Base-by-base conservation (phyloP, 2,888 invertebrate species). In the Cephus spinipes region DNA sequence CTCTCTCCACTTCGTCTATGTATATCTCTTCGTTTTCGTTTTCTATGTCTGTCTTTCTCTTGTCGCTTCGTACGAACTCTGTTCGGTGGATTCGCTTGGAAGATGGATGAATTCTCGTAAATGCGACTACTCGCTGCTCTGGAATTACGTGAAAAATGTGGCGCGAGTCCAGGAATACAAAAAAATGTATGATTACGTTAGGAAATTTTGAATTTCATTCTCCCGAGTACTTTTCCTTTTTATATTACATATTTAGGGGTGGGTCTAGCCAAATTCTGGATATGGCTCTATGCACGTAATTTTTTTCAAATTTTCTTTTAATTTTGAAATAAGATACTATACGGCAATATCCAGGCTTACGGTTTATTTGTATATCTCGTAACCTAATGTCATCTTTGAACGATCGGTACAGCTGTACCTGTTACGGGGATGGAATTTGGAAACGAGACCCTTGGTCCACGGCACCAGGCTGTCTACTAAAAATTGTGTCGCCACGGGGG, bases 111-210 rank as follows among this genome's bases (percentile, higher is more conserved):
- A 71, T 69, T 68, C 36, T 36, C 55, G 55, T 55, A 55, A 55
- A 55, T 55, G 55, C 55, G 55, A 55, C 55, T 12, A 30, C 12
- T 71, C 71, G 71, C 23, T 33, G 30, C 30, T 35, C 12, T 31
- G 30, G 23, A n/a, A n/a, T 71, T 30, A 31, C 71, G 71, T 82
- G 84, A 82, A 84, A 87, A 88, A 89, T 82, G 84, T 88, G 88
- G 88, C 89, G 83, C 78, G 78, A 69, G 81, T 86, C 88, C 88
- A 88, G 82, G 76, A 77, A 81, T 80, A 4, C 1, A 23, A 55
- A 55, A 55, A 55, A 55, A 40, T 12, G 2, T 23, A 55, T 23
- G 23, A 9, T 55, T 55, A 55, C 23, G 55, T 55, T 23, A 55
- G 23, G 55, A 23, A 23, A 9, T 55, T 55, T 55, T 23, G 23